phyloP scores from a whole-genome alignment of 2,797 vertebrate species.

The Sylvia borin region DNA sequence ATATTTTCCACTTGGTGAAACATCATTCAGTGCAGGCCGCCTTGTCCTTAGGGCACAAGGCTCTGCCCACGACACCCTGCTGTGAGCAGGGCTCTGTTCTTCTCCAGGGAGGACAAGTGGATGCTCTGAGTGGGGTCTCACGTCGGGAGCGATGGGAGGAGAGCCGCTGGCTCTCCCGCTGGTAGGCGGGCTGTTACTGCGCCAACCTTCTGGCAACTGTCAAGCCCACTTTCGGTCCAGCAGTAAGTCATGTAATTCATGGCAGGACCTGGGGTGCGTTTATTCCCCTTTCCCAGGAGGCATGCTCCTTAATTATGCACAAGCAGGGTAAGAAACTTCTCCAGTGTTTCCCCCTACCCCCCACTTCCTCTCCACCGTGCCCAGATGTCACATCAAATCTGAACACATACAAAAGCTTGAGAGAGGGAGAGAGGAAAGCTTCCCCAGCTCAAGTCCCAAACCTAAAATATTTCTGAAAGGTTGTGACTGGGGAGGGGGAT shows the following conservation, averaged over 20 bases:
- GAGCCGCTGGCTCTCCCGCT: neutral
- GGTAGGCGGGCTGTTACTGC: constrained; percentile 64
- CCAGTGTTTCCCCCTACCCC: constrained; percentile 34
- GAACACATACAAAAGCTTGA: constrained; percentile 54
- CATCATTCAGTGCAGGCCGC: constrained; percentile 16
- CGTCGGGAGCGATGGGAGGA: neutral
- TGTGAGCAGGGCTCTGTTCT: neutral
- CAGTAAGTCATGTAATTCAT: constrained; percentile 75
- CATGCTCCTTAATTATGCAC: constrained; percentile 63
- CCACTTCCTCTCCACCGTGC: constrained; percentile 51
- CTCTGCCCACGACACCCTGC: neutral
- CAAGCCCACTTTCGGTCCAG: constrained; percentile 74
- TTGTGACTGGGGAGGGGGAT: neutral
- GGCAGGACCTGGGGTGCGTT: constrained; percentile 71
- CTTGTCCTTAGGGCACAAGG: constrained; percentile 20
- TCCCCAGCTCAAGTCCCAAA: constrained; percentile 47
- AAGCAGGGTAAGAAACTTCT: constrained; percentile 57
- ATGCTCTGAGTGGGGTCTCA: neutral
- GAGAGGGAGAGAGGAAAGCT: constrained; percentile 51
- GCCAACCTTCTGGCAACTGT: constrained; percentile 73
- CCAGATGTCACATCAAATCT: constrained; percentile 69
- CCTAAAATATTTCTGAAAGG: constrained; percentile 53
- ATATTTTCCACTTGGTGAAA: constrained; percentile 41
- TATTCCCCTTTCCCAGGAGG: constrained; percentile 71
- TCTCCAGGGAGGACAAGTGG: neutral